These are phyloP conservation scores for Abscondita cerata DNA, from an alignment of 2,888 invertebrate genomes.

Conservation along the genomic window DNA sequence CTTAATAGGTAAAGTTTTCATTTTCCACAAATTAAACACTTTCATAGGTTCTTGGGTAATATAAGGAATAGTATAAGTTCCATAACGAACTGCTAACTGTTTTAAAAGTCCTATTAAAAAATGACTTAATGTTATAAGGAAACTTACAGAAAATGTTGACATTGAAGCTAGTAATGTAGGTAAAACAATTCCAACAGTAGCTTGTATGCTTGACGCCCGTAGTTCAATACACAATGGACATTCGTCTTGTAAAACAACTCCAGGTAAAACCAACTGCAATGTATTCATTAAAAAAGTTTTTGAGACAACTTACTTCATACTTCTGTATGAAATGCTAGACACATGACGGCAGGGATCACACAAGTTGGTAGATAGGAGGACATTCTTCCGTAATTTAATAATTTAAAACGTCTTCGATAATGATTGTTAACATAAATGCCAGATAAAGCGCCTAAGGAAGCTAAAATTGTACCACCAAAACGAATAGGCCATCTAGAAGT, in stretches of 20 bases:
- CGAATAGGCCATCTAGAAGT: constrained; percentile 62
- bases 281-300: constrained; percentile 5
- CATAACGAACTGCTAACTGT: constrained; percentile 68
- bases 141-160: constrained; percentile 66
- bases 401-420: constrained; percentile 67
- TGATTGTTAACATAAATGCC: constrained; percentile 69
- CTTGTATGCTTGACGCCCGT: constrained; percentile 65
- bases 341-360: constrained; percentile 65
- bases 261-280: constrained; percentile 64
- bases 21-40: constrained; percentile 62
- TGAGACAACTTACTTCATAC: constrained; percentile 58
- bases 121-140: no score
- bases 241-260: constrained; percentile 64
- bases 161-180: constrained; percentile 69
- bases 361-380: constrained; percentile 69
- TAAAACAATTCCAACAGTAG: constrained; percentile 62
- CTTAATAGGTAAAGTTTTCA: constrained; percentile 63
- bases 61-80: constrained; percentile 70
- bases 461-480: constrained; percentile 63
- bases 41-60: constrained; percentile 64
- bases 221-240: constrained; percentile 74
- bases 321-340: constrained; percentile 64
- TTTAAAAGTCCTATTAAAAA: constrained; percentile 6
- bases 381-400: constrained; percentile 65
- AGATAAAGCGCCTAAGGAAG: constrained; percentile 60